A percentile compares a stretch with the other conserved stretches of the same genome.
Conservation (phyloP, 2,113 vertebrate species). For the Microcebus griseorufus region DNA sequence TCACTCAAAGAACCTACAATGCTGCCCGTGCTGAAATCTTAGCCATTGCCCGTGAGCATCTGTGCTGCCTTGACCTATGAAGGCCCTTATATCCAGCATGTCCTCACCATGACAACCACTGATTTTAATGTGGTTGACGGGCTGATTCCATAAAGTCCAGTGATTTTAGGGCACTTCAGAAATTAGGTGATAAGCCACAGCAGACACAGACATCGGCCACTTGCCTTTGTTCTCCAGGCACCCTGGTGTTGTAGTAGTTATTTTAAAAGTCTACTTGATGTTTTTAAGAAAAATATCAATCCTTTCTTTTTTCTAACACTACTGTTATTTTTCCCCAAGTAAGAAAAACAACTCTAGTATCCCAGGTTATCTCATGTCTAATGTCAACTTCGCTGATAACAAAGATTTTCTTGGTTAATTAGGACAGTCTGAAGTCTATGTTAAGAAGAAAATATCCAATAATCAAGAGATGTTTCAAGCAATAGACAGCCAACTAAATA, state of each 20-base stretch:
- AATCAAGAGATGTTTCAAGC: background rate
- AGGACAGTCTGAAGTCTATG: background rate
- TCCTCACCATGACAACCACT: constrained; percentile 52
- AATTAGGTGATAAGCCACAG: background rate
- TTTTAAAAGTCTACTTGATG: background rate
- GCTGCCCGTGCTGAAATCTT: background rate
- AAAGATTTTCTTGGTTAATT: constrained; percentile 34
- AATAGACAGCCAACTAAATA: background rate
- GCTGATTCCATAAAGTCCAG: background rate
- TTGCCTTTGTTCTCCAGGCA: background rate
- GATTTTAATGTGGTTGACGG: background rate
- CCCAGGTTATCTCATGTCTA: background rate
- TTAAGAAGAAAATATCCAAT: constrained; percentile 30
- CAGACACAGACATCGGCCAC: background rate
- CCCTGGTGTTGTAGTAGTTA: background rate
- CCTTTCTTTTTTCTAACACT: background rate
- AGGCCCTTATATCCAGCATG: background rate
- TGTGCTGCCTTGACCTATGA: background rate
- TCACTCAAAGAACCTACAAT: background rate
- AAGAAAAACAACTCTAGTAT: background rate
- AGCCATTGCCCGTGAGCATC: background rate
- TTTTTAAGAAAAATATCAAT: constrained; percentile 29
- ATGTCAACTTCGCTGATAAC: background rate
- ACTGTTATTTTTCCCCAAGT: background rate
- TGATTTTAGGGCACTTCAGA: constrained; percentile 13